A percentile compares a stretch with the other conserved stretches of the same genome.
Evolutionary conservation across 2,888 invertebrate genomes (phyloP).

Genomic region (Dasysyrphus tricinctus): DNA sequence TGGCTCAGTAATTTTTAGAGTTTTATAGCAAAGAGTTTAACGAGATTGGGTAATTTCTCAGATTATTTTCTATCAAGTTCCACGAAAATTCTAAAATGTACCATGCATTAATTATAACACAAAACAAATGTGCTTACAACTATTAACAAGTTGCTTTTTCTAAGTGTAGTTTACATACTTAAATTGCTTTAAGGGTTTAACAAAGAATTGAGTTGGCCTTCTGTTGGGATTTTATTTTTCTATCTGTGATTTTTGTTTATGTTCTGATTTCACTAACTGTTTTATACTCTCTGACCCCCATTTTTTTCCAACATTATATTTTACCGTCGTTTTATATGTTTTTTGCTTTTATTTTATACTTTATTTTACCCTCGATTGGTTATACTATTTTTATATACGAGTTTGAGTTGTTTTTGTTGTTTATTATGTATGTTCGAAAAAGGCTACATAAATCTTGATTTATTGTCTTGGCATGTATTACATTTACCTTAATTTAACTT

Average conservation of each 20-base stretch:
- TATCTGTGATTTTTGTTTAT: slow-evolving; percentile 13
- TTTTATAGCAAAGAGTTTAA: no score
- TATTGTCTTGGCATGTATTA: slow-evolving; percentile 62
- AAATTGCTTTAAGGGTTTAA: background rate
- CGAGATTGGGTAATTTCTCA: no score
- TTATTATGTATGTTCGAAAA: background rate
- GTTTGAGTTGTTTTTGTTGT: slow-evolving; percentile 3
- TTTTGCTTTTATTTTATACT: background rate
- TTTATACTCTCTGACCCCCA: background rate
- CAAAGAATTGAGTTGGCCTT: background rate
- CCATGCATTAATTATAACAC: no score
- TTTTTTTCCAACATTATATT: background rate
- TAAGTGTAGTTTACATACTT: background rate
- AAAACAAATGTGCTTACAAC: no score
- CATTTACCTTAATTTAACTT: slow-evolving; percentile 59
- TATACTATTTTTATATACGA: background rate
- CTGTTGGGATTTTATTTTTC: slow-evolving; percentile 16
- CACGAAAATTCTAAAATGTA: no score
- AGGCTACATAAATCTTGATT: slow-evolving; percentile 37
- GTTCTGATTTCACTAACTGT: background rate
- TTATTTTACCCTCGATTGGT: background rate
- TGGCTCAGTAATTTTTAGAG: no score
- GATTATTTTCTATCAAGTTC: no score
- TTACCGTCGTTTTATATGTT: background rate
- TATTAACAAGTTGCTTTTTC: background rate